These are phyloP conservation scores for Pteruthius melanotis DNA, from an alignment of 2,113 vertebrate species.

Conservation along the genomic window DNA sequence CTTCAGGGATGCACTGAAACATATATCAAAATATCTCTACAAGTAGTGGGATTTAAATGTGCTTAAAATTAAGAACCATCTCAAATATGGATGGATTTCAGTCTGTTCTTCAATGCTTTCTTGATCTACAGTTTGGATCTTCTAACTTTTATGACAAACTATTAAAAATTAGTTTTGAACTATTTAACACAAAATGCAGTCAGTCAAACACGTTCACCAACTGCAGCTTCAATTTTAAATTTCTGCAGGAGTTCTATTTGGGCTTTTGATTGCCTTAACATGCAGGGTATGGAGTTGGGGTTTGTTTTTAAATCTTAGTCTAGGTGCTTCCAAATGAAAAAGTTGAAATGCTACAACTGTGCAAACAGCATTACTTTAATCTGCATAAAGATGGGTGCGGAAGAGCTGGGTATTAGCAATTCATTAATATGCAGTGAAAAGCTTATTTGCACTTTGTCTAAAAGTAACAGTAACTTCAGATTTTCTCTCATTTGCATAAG, in stretches of 20 bases:
- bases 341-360: conserved; percentile 47
- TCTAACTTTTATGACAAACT: neutral
- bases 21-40: neutral
- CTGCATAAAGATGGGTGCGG: conserved; percentile 50
- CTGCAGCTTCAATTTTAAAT: neutral
- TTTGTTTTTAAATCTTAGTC: conserved; percentile 1
- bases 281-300: neutral
- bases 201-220: accelerated
- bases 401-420: conserved; percentile 52
- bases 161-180: neutral
- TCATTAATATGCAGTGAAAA: conserved; percentile 71
- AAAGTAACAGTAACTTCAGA: conserved; percentile 65
- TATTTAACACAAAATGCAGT: neutral
- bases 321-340: conserved; percentile 12
- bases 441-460: conserved; percentile 71
- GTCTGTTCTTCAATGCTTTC: neutral
- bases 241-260: neutral
- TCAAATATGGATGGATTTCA: neutral
- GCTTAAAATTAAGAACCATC: neutral
- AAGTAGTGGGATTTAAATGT: neutral
- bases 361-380: conserved; percentile 61
- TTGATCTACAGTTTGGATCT: neutral
- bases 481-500: conserved; percentile 51
- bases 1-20: neutral
- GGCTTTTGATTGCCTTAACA: neutral